These are phyloP conservation scores for Sceloporus undulatus DNA, from an alignment of 2,113 vertebrate species.

Conservation along the genomic window DNA sequence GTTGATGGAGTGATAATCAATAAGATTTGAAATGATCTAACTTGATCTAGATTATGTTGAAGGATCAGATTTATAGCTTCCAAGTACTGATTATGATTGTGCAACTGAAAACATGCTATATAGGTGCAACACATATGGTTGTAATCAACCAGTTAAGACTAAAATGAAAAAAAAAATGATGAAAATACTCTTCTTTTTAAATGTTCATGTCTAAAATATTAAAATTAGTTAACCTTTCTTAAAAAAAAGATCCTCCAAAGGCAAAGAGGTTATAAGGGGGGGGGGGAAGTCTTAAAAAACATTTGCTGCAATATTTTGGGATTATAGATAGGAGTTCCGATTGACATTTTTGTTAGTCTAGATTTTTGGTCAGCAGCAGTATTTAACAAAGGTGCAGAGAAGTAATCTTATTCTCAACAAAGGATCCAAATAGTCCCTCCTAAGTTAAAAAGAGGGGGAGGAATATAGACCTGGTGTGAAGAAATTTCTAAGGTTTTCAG, in stretches of 20 bases:
- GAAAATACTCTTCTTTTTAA: too few species aligned
- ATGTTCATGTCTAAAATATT: not conserved
- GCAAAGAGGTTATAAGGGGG: not conserved
- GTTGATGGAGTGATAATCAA: not conserved
- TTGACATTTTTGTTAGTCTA: too few species aligned
- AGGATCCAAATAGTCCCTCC: not conserved
- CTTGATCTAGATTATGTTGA: not conserved
- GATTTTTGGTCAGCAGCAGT: not conserved
- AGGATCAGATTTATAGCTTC: not conserved
- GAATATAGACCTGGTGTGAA: not conserved
- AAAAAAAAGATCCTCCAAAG: not conserved
- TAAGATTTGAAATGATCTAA: not conserved
- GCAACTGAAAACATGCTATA: not conserved
- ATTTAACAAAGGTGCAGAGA: constrained; percentile 21
- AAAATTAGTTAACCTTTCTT: not conserved
- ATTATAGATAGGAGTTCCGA: not conserved
- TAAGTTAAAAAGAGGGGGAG: not conserved
- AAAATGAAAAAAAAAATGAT: too few species aligned
- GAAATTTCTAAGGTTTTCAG: not conserved
- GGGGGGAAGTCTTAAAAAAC: not conserved
- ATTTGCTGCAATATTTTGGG: not conserved
- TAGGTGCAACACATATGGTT: not conserved
- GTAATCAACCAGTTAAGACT: too few species aligned
- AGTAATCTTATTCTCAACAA: not conserved
- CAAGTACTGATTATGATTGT: not conserved